Evolutionary conservation across 2,113 vertebrate genomes (phyloP).

Genomic region (Scytalopus superciliaris): DNA sequence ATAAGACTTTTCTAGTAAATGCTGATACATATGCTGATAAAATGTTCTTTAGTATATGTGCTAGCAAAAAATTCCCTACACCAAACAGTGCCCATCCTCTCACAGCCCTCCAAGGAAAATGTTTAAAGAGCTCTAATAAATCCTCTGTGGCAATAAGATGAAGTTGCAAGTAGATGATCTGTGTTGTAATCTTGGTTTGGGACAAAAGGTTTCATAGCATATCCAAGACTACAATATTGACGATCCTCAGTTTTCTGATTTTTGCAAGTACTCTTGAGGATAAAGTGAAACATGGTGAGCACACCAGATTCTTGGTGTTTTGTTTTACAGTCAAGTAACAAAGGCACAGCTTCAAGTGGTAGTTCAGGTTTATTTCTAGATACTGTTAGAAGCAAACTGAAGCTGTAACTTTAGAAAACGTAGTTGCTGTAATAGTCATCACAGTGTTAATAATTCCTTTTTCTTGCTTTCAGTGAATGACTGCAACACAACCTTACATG

Average conservation of each 20-base stretch:
- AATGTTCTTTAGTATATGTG: not conserved
- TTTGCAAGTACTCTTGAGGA: not conserved
- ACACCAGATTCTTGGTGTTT: not conserved
- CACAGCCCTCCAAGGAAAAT: not conserved
- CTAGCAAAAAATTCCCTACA: not conserved
- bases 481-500: constrained; percentile 71
- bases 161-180: not conserved
- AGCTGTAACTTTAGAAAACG: not conserved
- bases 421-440: not conserved
- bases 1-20: not conserved
- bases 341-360: not conserved
- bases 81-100: not conserved
- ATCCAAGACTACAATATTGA: not conserved
- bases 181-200: not conserved
- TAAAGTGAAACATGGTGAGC: not conserved
- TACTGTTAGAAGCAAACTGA: not conserved
- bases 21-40: not conserved
- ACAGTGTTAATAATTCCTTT: not conserved
- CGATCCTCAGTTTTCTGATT: not conserved
- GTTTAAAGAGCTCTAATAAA: not conserved
- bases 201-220: not conserved
- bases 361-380: not conserved
- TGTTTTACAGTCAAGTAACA: not conserved
- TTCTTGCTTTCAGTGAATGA: constrained; percentile 43
- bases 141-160: not conserved